Evolutionary conservation across 2,888 invertebrate species (phyloP), one percentile per base, ranked within the genome.

Genomic region (Microplitis deprimator): DNA sequence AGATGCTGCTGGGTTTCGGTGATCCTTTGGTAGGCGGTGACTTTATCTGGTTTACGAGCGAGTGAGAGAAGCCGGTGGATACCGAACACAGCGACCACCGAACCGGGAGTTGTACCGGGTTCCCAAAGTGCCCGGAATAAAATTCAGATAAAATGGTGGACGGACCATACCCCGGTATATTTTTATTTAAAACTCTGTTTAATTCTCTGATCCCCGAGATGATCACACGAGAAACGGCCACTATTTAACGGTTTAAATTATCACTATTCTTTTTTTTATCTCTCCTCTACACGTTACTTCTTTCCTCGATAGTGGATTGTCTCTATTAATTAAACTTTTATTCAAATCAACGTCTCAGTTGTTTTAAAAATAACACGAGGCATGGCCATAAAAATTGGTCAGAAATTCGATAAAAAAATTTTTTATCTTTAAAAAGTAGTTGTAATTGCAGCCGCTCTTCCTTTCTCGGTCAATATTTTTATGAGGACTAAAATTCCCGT

Each of bases 21-120:
- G 85, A 85, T 86, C 87, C 84, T 87, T 86, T 87, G 87, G 89
- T 89, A 89, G 89, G 89, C 89, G 89, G 89, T 87, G 86, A 89
- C 89, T 89, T 88, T 88, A 88, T 88, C 87, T 88, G 87, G 86
- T 89, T 89, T 89, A 88, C 88, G 88, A 88, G 85, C 85, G 85
- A 86, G 86, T 84, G 85, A 84, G 83, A 39, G 79, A 65, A 72
- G 76, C 20, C 40, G 17, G 59, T 50, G 80, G 62, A 75, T 29
- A 50, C 50, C 50, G 8, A 50, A 50, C 50, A 50, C 50, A 50
- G 50, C 50, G 50, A 50, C 50, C 50, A 50, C 50, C 50, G 50
- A 50, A 50, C 40, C 75, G 68, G 59, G 68, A 73, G 67, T 79
- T 50, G 50, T 50, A 50, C 73, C 77, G 79, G 79, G 79, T 81